These are phyloP conservation scores for Latrodectus elegans DNA, from an alignment of 2,888 invertebrate genomes.

Conservation along the genomic window DNA sequence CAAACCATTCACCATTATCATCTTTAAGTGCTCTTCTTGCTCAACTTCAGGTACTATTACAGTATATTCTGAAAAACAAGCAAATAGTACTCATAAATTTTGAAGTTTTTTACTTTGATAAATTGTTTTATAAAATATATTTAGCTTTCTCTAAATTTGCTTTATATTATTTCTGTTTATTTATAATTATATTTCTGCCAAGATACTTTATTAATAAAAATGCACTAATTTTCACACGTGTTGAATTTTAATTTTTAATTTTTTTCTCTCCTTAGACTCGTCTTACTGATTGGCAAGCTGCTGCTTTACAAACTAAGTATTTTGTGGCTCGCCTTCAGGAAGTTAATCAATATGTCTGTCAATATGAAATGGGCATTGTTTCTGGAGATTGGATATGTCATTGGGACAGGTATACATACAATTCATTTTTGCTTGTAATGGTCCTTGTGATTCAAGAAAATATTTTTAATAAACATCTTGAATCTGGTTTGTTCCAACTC, in stretches of 20 bases:
- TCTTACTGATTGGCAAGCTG: constrained; percentile 80
- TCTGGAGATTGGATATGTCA: constrained; percentile 83
- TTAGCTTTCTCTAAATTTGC: neutral
- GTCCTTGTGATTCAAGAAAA: neutral
- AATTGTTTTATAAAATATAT: neutral
- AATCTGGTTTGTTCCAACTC: no score
- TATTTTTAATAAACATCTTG: neutral
- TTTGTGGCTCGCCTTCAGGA: constrained; percentile 80
- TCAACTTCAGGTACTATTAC: constrained; percentile 78
- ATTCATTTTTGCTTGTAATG: constrained; percentile 22
- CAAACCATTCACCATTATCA: constrained; percentile 78
- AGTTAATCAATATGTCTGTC: constrained; percentile 79
- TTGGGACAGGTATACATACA: constrained; percentile 83
- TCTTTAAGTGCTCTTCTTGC: constrained; percentile 80
- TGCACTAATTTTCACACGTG: no score
- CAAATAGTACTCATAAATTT: neutral
- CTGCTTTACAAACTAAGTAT: constrained; percentile 79
- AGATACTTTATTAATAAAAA: neutral
- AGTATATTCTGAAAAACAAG: no score
- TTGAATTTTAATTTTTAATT: neutral
- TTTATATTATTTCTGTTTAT: neutral
- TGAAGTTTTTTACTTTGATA: neutral
- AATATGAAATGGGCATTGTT: constrained; percentile 81
- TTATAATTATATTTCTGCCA: neutral
- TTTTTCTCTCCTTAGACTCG: constrained; percentile 78